Percentiles rank a stretch among this genome's conserved stretches.
These are phyloP conservation scores for Orchesella flavescens DNA, from an alignment of 2,888 invertebrate species.

Conservation along the genomic window DNA sequence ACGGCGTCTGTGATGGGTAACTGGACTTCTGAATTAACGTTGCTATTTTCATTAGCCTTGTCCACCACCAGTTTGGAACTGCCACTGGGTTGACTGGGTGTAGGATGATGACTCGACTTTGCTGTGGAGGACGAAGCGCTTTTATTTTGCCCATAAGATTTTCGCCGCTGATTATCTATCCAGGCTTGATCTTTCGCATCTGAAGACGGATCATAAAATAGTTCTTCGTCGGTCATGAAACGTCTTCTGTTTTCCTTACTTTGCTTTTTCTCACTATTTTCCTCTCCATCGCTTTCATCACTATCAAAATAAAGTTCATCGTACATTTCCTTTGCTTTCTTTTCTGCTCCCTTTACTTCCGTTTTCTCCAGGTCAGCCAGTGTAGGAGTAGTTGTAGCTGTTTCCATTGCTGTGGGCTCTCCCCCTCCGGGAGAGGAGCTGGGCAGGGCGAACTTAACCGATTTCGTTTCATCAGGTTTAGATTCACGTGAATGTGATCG, in stretches of 20 bases:
- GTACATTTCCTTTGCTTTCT: slow-evolving; percentile 61
- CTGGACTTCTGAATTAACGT: slow-evolving; percentile 22
- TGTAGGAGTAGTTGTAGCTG: not conserved
- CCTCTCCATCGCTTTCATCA: slow-evolving; percentile 71
- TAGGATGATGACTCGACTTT: too few species aligned
- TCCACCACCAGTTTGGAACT: not conserved
- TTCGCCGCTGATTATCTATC: slow-evolving; percentile 75
- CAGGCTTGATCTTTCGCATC: slow-evolving; percentile 78
- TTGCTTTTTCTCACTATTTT: slow-evolving; percentile 45
- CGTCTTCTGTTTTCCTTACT: slow-evolving; percentile 65
- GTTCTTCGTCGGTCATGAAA: slow-evolving; percentile 74
- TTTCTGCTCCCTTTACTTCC: not conserved
- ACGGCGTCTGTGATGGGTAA: slow-evolving; percentile 77
- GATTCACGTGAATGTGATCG: not conserved
- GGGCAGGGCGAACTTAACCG: slow-evolving; percentile 57
- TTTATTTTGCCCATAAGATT: slow-evolving; percentile 72
- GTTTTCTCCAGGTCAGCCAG: not conserved
- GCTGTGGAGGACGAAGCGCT: not conserved
- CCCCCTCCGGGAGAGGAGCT: not conserved
- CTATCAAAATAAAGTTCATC: slow-evolving; percentile 73
- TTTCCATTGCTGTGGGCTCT: not conserved
- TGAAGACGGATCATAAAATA: slow-evolving; percentile 77
- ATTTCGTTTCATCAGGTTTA: slow-evolving; percentile 14
- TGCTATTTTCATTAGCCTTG: not conserved
- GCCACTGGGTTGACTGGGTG: not conserved